Percentiles rank a stretch among this genome's conserved stretches.
Conservation (phyloP, 2,888 invertebrate species). For the Timema podura region DNA sequence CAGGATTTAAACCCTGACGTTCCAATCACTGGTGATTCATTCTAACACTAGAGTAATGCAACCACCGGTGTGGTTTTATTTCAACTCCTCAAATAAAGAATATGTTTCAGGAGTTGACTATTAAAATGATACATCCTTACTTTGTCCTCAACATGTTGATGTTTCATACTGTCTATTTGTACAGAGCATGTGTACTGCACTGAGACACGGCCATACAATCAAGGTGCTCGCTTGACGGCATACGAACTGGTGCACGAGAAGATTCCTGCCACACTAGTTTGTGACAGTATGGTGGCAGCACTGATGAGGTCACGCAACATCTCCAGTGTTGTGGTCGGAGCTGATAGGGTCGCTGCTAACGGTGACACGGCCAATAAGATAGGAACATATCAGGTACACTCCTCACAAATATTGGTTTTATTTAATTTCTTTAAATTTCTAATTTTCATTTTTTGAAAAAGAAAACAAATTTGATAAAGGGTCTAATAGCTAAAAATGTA, state of each 20-base stretch:
- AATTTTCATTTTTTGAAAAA: neutral
- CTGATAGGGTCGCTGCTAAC: constrained; percentile 92
- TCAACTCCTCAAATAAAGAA: no score
- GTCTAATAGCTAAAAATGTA: no score
- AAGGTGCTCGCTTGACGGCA: constrained; percentile 92
- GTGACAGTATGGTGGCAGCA: constrained; percentile 93
- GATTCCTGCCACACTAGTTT: constrained; percentile 87
- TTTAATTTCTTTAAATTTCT: neutral
- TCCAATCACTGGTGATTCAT: no score
- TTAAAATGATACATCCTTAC: no score
- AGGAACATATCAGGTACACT: constrained; percentile 78
- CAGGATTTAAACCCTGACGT: no score
- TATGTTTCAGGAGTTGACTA: no score
- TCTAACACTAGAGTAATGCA: no score
- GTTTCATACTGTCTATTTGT: no score
- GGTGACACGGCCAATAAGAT: constrained; percentile 99
- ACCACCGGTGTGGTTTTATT: no score
- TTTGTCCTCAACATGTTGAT: no score
- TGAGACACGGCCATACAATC: constrained; percentile 97
- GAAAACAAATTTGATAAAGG: no score
- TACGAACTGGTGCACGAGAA: constrained; percentile 90
- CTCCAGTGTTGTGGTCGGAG: constrained; percentile 93
- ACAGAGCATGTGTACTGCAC: constrained; percentile 89
- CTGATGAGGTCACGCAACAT: constrained; percentile 80
- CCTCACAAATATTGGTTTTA: neutral